Conservation (phyloP, 2,797 vertebrate genomes). For the Leucoraja ocellata region DNA sequence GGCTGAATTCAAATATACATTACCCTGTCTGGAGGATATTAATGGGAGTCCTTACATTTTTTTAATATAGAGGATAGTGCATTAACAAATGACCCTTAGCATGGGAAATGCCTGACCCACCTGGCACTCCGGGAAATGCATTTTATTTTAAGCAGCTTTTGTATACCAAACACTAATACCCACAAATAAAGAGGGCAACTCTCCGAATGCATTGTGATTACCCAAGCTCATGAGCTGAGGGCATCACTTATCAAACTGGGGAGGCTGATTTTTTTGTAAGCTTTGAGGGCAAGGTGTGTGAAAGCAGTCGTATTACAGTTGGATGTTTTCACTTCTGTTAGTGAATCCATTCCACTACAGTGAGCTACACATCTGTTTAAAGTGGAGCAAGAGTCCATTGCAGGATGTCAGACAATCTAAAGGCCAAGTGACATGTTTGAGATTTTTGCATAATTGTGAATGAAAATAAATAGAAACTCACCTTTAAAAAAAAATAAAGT, state of each 20-base stretch:
- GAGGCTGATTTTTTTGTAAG: slow-evolving; percentile 9
- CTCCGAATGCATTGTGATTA: slow-evolving; percentile 29
- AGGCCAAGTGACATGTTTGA: slow-evolving; percentile 34
- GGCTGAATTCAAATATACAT: slow-evolving; percentile 36
- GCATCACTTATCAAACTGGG: slow-evolving; percentile 26
- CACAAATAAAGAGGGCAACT: slow-evolving; percentile 25
- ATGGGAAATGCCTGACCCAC: slow-evolving; percentile 29
- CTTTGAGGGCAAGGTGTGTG: slow-evolving; percentile 21
- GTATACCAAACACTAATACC: slow-evolving; percentile 32
- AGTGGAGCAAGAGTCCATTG: slow-evolving; percentile 16
- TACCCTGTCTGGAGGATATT: slow-evolving; percentile 34
- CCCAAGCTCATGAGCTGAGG: slow-evolving; percentile 30
- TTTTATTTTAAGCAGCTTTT: slow-evolving; percentile 38
- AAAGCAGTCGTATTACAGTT: slow-evolving; percentile 22
- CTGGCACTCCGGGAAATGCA: slow-evolving; percentile 34
- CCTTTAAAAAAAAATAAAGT: no score
- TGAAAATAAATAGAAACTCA: slow-evolving; percentile 19
- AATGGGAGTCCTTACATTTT: slow-evolving; percentile 32
- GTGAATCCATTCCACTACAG: slow-evolving; percentile 21
- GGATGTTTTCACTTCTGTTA: slow-evolving; percentile 32
- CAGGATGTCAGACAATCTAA: slow-evolving; percentile 22
- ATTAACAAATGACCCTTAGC: slow-evolving; percentile 32
- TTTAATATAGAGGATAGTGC: slow-evolving; percentile 17
- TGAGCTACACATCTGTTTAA: slow-evolving; percentile 25
- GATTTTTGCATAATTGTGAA: slow-evolving; percentile 1